These are phyloP conservation scores for Camponotus fellah DNA, from an alignment of 2,888 invertebrate genomes.

Conservation along the genomic window DNA sequence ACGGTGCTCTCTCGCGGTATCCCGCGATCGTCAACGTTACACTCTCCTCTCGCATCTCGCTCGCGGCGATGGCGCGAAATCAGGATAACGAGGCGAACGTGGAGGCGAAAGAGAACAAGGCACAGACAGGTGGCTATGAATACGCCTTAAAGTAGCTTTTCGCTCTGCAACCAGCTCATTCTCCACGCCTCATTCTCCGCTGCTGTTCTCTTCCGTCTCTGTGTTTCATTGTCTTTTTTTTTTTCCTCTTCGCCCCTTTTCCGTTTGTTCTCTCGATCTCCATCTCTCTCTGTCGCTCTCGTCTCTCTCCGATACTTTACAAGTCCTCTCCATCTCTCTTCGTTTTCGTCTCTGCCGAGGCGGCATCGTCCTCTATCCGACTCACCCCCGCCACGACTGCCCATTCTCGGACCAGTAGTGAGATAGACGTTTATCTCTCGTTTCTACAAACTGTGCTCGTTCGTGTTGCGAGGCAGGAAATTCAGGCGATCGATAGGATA, in stretches of 20 bases:
- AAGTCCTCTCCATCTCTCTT: slow-evolving; percentile 12
- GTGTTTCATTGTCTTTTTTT: slow-evolving; percentile 4
- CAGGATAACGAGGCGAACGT: slow-evolving; percentile 73
- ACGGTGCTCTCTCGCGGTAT: slow-evolving; percentile 70
- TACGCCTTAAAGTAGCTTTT: slow-evolving; percentile 74
- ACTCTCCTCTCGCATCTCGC: slow-evolving; percentile 60
- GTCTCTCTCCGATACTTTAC: slow-evolving; percentile 10
- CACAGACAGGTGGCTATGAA: slow-evolving; percentile 67
- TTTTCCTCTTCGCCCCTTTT: slow-evolving; percentile 17
- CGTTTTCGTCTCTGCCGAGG: slow-evolving; percentile 41
- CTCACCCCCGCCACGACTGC: slow-evolving; percentile 40
- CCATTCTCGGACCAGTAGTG: slow-evolving; percentile 46
- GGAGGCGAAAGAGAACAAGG: slow-evolving; percentile 25
- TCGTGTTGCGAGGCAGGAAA: slow-evolving; percentile 49
- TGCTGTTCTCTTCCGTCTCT: slow-evolving; percentile 14
- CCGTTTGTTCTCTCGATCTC: background rate
- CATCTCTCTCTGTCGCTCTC: background rate
- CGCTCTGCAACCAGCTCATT: slow-evolving; percentile 55
- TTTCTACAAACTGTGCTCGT: slow-evolving; percentile 50
- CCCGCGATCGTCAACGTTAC: slow-evolving; percentile 63
- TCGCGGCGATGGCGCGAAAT: slow-evolving; percentile 68
- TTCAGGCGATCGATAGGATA: slow-evolving; percentile 58
- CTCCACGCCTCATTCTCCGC: slow-evolving; percentile 9
- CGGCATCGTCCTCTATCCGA: slow-evolving; percentile 38
- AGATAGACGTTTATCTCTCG: slow-evolving; percentile 63